Evolutionary conservation across 1,140 invertebrate species (phyloP), one percentile per base, ranked within the genome.

Genomic region (Hyphantria cunea): DNA sequence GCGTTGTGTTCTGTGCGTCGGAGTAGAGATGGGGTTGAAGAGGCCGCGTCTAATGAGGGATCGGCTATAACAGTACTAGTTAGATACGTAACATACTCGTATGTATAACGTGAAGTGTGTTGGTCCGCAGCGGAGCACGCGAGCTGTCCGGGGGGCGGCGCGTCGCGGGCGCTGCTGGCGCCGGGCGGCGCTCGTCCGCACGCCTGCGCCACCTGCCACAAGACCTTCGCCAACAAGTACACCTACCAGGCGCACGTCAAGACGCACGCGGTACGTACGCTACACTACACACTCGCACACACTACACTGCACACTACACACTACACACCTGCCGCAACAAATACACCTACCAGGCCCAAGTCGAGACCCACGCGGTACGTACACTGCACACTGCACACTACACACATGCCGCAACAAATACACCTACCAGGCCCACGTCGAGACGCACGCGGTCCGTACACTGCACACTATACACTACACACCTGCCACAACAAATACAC

Each of bases 151-250:
- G 95, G 95, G 74, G 92, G 92, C 0, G 94, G 94, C 77, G 91
- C 86, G 72, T 86, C 94, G 0, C 92, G 93, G 39, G 93, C 94
- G 74, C 80, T 95, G 54, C 84, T 96, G 8, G 93, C 92, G 0
- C 95, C 96, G 74, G 94, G 92, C 0, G 95, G 95, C 0, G 72
- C 91, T 32, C 84, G 95, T 5, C 95, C 95, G 0, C 94, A 96
- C 79, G 77, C 91, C 1, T 96, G 95, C 72, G 70, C 87, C 0
- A 74, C 91, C 11, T 96, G 95, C 80, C 89, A 91, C 5, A 96
- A 96, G 86, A 92, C 93, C 70, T 96, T 96, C 81, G 94, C 95
- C 0, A 95, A 94, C 0, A 96, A 96, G 69, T 96, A 96, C 73
- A 95, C 95, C 0, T 94, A 94, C 63, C 94, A 94, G 70, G 93